Evolutionary conservation across 1,140 invertebrate species (phyloP), one percentile per base, ranked within the genome.

Genomic region (Aphelinus certus): DNA sequence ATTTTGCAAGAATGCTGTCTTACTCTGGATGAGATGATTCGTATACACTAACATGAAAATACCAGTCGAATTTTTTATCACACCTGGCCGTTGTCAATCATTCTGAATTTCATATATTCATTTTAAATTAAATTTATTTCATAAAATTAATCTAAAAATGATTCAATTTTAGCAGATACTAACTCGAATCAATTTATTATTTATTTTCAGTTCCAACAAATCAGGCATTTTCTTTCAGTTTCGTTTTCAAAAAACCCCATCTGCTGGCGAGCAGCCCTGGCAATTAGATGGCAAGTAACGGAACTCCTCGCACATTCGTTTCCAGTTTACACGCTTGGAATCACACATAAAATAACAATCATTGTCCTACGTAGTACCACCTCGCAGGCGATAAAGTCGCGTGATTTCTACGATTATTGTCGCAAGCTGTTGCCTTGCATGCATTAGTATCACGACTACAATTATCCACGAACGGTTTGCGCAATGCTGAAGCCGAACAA

Each of bases 301-400:
- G 45, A 56, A 55, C 53, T 4, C 42, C 58, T 43, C n/a, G 4
- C 51, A 46, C 7, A 45, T 51, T 45, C 48, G 42, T 55, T 64
- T 76, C 56, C 72, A 26, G 26, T 26, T 26, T 46, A 45, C 67
- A 79, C 78, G 78, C 71, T 71, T 46, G 64, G 58, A 72, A 73
- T 71, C 73, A 78, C 61, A 68, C 64, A 75, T 76, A 73, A 77
- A 79, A 77, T 79, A 81, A 80, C 78, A 77, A 78, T 75, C 78
- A 78, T 80, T 79, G 73, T 79, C 79, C 77, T 77, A 74, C 51
- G 51, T 9, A 53, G 51, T 26, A 26, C 26, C 26, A 26, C 26
- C 26, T 26, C 75, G 72, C 56, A 43, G 64, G 75, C 76, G 68
- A 70, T 76, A 76, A 73, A 79, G 57, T 75, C 73, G 71, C 78